phyloP scores from a whole-genome alignment of 1,140 invertebrate genomes.

The Heliconius nattereri region DNA sequence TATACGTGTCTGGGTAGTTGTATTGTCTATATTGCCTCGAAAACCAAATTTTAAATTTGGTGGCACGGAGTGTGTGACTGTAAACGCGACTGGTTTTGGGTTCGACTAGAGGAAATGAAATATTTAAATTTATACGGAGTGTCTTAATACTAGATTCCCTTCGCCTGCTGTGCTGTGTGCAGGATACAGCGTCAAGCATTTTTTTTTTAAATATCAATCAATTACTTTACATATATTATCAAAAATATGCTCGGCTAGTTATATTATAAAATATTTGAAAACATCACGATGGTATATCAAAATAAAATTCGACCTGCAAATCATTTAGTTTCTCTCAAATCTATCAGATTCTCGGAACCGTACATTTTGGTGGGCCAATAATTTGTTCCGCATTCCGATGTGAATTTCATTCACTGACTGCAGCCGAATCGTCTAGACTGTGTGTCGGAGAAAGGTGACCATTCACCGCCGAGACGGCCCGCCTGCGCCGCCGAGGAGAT shows the following conservation, averaged over 20 bases:
- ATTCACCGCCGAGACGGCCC: conserved; percentile 66
- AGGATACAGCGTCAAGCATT: too few relatives aligned
- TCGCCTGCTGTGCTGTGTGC: too few relatives aligned
- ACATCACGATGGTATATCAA: too few relatives aligned
- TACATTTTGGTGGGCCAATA: conserved; percentile 62
- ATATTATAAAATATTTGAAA: too few relatives aligned
- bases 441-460: conserved; percentile 79
- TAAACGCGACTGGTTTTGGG: too few relatives aligned
- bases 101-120: too few relatives aligned
- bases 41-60: neutral
- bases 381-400: conserved; percentile 77
- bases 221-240: too few relatives aligned
- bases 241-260: too few relatives aligned
- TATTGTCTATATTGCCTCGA: neutral
- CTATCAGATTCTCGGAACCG: conserved; percentile 52
- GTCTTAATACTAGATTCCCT: too few relatives aligned
- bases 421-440: conserved; percentile 72
- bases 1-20: neutral
- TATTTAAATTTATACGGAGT: too few relatives aligned
- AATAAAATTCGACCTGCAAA: neutral
- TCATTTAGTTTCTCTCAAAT: conserved; percentile 3
- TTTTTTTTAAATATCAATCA: too few relatives aligned
- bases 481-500: conserved; percentile 51
- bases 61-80: too few relatives aligned
- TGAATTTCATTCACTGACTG: conserved; percentile 74